Evolutionary conservation across 2,797 vertebrate genomes (phyloP), one percentile per base, ranked within the genome.

Genomic region (Neostethus bicornis): DNA sequence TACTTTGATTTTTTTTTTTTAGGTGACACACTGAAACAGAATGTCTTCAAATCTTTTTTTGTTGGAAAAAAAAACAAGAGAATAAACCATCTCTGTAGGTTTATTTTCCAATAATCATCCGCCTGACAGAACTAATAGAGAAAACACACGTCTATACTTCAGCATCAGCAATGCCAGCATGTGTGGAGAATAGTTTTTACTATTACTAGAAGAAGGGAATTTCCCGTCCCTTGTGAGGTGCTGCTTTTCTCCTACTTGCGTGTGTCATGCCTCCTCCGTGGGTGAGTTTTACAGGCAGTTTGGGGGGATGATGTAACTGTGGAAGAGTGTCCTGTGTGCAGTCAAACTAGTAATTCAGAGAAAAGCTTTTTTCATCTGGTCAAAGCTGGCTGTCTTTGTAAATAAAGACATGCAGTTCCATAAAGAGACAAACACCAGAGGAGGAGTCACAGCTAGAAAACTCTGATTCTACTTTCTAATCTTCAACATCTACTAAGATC

Each of bases 311-410:
- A 92, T 75, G 87, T 85, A 71, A 88, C 82, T 53, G 66, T 73
- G 81, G 78, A 87, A 75, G 79, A 59, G 70, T n/a, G n/a, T 84
- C 77, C 77, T 39, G 75, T 73, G 72, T 80, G 77, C 84, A 87
- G 78, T 82, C 80, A 79, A 61, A 86, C 80, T 84, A 77, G 71
- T 73, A 82, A 89, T 89, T 86, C 75, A 79, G 77, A 77, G 74
- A 86, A 85, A 78, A 89, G 83, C 87, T 70, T 85, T 23, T 39
- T 70, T 89, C 73, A 78, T 85, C 79, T 82, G 71, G 77, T 84
- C 75, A 75, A 71, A 61, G 76, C 73, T 73, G 78, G 73, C 73
- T 17, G 67, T 72, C 70, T 81, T 77, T 74, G 71, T 67, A 86
- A 84, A 88, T 83, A 87, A 84, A 86, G 79, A 87, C 59, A 77